These are phyloP conservation scores for Hemaris fuciformis DNA, from an alignment of 2,888 invertebrate species.

Conservation along the genomic window DNA sequence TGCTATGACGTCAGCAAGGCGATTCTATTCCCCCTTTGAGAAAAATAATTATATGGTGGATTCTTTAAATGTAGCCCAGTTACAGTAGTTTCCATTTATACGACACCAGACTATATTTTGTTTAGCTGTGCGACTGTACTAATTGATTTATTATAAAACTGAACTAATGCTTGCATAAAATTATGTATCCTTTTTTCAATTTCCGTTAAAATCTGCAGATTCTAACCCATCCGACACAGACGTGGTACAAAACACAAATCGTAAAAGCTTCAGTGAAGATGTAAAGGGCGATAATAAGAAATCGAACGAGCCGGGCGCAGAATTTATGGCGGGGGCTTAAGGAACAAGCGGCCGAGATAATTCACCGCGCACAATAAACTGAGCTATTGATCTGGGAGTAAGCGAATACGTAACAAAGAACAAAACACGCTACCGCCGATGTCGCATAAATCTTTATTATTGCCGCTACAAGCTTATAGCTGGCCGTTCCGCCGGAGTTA, in stretches of 20 bases:
- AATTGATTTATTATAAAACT: background rate
- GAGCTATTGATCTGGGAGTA: slow-evolving; percentile 78
- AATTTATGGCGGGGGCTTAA: slow-evolving; percentile 65
- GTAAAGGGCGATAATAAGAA: slow-evolving; percentile 71
- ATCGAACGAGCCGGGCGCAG: slow-evolving; percentile 55
- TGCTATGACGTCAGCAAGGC: too few relatives aligned
- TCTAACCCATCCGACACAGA: slow-evolving; percentile 19
- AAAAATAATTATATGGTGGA: too few relatives aligned
- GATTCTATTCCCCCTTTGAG: too few relatives aligned
- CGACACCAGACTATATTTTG: too few relatives aligned
- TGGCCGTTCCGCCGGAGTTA: slow-evolving; percentile 51
- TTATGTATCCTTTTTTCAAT: background rate
- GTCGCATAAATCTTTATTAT: slow-evolving; percentile 82
- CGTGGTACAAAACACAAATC: slow-evolving; percentile 49
- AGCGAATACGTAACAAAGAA: slow-evolving; percentile 78
- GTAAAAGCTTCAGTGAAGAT: slow-evolving; percentile 60
- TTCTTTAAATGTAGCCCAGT: too few relatives aligned
- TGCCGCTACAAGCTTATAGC: slow-evolving; percentile 79
- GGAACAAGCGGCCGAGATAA: slow-evolving; percentile 69
- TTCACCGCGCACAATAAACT: slow-evolving; percentile 75
- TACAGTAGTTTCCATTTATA: too few relatives aligned
- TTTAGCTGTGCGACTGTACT: background rate
- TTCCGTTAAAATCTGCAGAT: background rate
- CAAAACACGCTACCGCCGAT: slow-evolving; percentile 80
- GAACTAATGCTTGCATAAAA: too few relatives aligned